A percentile compares a stretch with the other conserved stretches of the same genome.
Evolutionary conservation across 2,888 invertebrate species (phyloP).

Genomic region (Onchidella celtica): DNA sequence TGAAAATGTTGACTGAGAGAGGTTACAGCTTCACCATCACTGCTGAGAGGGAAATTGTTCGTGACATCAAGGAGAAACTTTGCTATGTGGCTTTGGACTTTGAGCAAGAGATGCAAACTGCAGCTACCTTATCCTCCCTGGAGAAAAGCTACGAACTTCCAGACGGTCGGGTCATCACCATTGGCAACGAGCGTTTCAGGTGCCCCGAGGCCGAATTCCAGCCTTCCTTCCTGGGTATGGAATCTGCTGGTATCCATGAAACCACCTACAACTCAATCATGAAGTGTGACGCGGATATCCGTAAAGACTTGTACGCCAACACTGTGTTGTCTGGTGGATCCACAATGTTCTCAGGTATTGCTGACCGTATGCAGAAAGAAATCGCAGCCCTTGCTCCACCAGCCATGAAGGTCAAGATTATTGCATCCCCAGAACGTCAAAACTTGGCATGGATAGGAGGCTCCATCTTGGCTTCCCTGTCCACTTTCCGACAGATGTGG

Average conservation of each 20-base stretch:
- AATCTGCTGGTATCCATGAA: slow-evolving; percentile 83
- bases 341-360: slow-evolving; percentile 98
- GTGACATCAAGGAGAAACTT: slow-evolving; percentile 97
- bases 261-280: slow-evolving; percentile 73
- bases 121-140: slow-evolving; percentile 92
- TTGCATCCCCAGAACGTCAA: slow-evolving; percentile 69
- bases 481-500: slow-evolving; percentile 85
- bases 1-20: slow-evolving; percentile 82
- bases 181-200: slow-evolving; percentile 75
- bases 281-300: slow-evolving; percentile 77
- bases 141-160: slow-evolving; percentile 89
- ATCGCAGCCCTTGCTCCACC: slow-evolving; percentile 89
- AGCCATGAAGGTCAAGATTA: slow-evolving; percentile 84
- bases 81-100: slow-evolving; percentile 93
- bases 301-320: slow-evolving; percentile 81
- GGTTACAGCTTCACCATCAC: slow-evolving; percentile 81
- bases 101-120: slow-evolving; percentile 96
- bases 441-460: slow-evolving; percentile 82
- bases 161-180: slow-evolving; percentile 78
- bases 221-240: slow-evolving; percentile 79
- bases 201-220: slow-evolving; percentile 71
- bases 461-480: slow-evolving; percentile 79
- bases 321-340: slow-evolving; percentile 94
- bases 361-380: slow-evolving; percentile 98
- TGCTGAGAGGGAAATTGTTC: slow-evolving; percentile 95